Evolutionary conservation across 2,797 vertebrate species (phyloP), one percentile per base, ranked within the genome.

Genomic region (Parauchenoglanis punctatus): DNA sequence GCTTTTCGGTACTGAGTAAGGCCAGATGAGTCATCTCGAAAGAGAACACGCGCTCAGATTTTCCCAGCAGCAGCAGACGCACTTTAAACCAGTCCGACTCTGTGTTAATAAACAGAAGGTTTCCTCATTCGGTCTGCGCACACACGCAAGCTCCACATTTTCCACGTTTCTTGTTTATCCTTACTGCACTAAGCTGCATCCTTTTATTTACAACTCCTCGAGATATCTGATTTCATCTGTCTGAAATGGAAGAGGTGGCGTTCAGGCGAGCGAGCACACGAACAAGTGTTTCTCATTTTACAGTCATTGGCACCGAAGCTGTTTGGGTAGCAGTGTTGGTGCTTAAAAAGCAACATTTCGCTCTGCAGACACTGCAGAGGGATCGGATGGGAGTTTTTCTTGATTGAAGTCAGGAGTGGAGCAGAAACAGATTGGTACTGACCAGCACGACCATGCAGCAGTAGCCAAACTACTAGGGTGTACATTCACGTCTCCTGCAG

Each of bases 21-120:
- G 23, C 63, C 75, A 68, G 70, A 88, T 90, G 90, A 91, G 72
- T 89, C 90, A 90, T 72, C 15, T n/a, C 63, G 4, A 86, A 88
- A 90, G 86, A 61, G 73, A 78, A 87, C 81, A 72, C 88, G n/a
- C 46, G 67, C 56, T 76, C 82, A 31, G 1, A 63, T 65, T 86
- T 88, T 90, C 86, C 86, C 89, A 88, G 56, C 63, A 86, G 67
- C 82, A 80, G 83, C 83, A 87, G 65, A 83, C 54, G 56, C 75
- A 76, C 52, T 76, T 83, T 63, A 87, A 85, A 77, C 40, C 63
- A 81, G 83, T 86, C 73, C 40, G 67, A 80, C 46, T 76, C 40
- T 15, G 67, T 46, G 68, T 67, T 88, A 75, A 87, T 88, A 84
- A 85, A 87, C 87, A 87, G 63, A 87, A 81, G 28, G 68, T 82